A percentile compares a stretch with the other conserved stretches of the same genome.
Evolutionary conservation across 1,140 invertebrate genomes (phyloP).

Genomic region (Limonius californicus): DNA sequence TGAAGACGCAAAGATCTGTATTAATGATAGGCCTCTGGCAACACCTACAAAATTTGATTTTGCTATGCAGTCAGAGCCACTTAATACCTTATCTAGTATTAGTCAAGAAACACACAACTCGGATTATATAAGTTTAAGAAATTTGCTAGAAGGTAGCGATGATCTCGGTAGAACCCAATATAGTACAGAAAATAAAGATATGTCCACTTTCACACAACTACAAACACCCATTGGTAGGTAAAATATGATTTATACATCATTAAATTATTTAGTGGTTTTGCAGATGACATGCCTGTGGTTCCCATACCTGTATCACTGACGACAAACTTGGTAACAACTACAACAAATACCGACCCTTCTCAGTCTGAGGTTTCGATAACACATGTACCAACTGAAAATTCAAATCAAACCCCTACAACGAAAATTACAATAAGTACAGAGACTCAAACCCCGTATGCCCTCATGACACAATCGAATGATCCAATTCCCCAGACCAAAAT

Average conservation of each 20-base stretch:
- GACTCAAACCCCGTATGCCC: conserved; percentile 18
- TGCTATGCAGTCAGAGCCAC: conserved; percentile 20
- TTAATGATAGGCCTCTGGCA: conserved; percentile 18
- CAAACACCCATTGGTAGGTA: background rate
- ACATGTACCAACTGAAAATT: no score
- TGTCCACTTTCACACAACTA: background rate
- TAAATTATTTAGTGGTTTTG: background rate
- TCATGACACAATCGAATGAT: conserved; percentile 11
- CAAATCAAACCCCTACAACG: background rate
- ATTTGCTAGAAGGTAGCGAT: conserved; percentile 40
- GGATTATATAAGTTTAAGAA: conserved; percentile 41
- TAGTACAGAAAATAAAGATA: background rate
- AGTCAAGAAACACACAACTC: conserved; percentile 35
- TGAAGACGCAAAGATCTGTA: conserved; percentile 19
- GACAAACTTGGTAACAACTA: conserved; percentile 13
- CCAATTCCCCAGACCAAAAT: background rate
- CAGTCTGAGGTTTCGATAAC: no score
- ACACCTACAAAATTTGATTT: conserved; percentile 34
- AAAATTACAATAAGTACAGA: background rate
- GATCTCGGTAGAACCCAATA: conserved; percentile 23
- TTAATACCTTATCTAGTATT: conserved; percentile 24
- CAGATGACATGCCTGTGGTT: conserved; percentile 4
- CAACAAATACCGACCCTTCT: no score
- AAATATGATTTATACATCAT: conserved; percentile 6
- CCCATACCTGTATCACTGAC: conserved; percentile 11